A percentile compares a stretch with the other conserved stretches of the same genome.
phyloP scores from a whole-genome alignment of 1,140 invertebrate genomes.

The Sitodiplosis mosellana region DNA sequence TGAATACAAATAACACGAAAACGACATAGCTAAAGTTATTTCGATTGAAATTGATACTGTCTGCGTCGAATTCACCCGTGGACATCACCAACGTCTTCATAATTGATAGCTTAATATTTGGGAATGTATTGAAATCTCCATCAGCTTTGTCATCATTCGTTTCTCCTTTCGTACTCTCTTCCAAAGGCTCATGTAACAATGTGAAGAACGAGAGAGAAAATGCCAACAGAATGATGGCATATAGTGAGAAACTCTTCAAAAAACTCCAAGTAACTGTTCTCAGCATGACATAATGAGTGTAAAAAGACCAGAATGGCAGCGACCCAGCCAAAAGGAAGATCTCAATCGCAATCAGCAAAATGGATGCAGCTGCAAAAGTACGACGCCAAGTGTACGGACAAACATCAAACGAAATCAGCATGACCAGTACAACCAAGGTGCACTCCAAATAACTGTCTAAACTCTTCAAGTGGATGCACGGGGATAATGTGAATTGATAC shows the following conservation, averaged over 20 bases:
- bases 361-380: slow-evolving; percentile 40
- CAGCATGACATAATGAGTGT: not conserved
- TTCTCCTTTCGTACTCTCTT: slow-evolving; percentile 17
- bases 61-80: slow-evolving; percentile 63
- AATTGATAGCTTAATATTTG: slow-evolving; percentile 39
- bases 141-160: slow-evolving; percentile 27
- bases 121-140: slow-evolving; percentile 35
- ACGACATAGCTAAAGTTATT: slow-evolving; percentile 47
- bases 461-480: slow-evolving; percentile 38
- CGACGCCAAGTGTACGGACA: slow-evolving; percentile 20
- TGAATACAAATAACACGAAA: slow-evolving; percentile 58
- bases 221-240: slow-evolving; percentile 2
- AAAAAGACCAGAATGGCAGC: not conserved
- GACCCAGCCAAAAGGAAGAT: not conserved
- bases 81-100: slow-evolving; percentile 71
- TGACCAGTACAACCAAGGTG: slow-evolving; percentile 35
- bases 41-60: slow-evolving; percentile 49
- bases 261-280: not conserved
- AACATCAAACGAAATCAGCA: slow-evolving; percentile 30
- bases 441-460: slow-evolving; percentile 55
- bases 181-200: slow-evolving; percentile 16
- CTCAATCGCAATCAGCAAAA: slow-evolving; percentile 53
- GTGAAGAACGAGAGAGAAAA: slow-evolving; percentile 18
- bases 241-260: not conserved
- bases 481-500: slow-evolving; percentile 45